A percentile compares a stretch with the other conserved stretches of the same genome.
phyloP scores from a whole-genome alignment of 1,140 invertebrate genomes.

The Trichonephila inaurata region DNA sequence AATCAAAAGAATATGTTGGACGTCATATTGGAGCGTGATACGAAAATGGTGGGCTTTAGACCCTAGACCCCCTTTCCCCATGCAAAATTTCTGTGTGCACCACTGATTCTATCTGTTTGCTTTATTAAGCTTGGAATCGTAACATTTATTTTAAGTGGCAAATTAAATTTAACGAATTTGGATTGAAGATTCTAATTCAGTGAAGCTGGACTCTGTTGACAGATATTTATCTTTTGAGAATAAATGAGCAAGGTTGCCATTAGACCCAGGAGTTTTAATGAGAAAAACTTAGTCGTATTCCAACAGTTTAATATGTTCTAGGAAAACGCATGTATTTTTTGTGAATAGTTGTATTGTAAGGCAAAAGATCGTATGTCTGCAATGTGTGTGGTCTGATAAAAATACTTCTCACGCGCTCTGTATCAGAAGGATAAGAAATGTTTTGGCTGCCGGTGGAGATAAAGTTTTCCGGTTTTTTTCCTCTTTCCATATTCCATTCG shows the following conservation, averaged over 20 bases:
- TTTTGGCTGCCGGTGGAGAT: constrained; percentile 70
- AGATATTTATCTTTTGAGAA: background rate
- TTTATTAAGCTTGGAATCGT: too few species aligned
- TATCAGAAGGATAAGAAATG: constrained; percentile 71
- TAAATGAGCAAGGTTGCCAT: background rate
- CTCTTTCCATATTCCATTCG: background rate
- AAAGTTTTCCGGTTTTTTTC: constrained; percentile 38
- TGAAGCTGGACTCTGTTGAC: background rate
- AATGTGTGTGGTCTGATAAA: constrained; percentile 56
- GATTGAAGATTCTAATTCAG: background rate
- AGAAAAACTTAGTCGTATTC: background rate
- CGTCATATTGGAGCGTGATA: too few species aligned
- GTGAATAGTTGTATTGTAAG: constrained; percentile 60
- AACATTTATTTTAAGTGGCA: too few species aligned
- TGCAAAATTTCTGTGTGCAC: too few species aligned
- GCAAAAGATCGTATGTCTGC: background rate
- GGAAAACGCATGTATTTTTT: constrained; percentile 8
- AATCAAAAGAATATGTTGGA: too few species aligned
- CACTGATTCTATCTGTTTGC: too few species aligned
- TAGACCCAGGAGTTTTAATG: background rate
- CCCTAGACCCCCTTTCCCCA: too few species aligned
- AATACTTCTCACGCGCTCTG: constrained; percentile 51
- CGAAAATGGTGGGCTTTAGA: too few species aligned
- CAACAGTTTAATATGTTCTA: background rate
- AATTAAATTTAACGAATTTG: too few species aligned